These are phyloP conservation scores for Austrolebias charrua DNA, from an alignment of 2,797 vertebrate species.

Conservation along the genomic window DNA sequence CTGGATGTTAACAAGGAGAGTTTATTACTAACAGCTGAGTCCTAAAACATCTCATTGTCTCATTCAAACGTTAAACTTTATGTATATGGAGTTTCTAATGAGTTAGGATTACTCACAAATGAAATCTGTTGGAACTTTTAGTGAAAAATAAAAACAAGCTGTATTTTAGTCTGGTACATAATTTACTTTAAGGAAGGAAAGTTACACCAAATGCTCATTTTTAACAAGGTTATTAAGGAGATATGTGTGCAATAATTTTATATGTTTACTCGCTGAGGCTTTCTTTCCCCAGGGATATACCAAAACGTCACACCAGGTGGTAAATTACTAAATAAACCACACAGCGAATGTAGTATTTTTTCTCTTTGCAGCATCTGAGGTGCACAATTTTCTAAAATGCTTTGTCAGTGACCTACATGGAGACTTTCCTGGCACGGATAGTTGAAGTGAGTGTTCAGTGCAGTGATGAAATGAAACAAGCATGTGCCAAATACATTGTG, in stretches of 20 bases:
- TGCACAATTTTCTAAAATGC: conserved; percentile 4
- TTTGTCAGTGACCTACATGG: conserved; percentile 26
- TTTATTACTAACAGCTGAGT: conserved; percentile 56
- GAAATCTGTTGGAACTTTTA: conserved; percentile 25
- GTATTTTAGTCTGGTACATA: conserved; percentile 21
- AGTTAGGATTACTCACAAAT: conserved; percentile 19
- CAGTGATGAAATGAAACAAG: conserved; percentile 24
- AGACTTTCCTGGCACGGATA: conserved; percentile 14
- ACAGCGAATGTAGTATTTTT: neutral
- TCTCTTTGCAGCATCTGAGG: neutral
- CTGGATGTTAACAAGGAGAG: conserved; percentile 48
- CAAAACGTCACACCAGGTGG: neutral
- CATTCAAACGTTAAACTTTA: conserved; percentile 40
- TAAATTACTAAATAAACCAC: too few relatives aligned
- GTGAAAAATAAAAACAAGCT: conserved; percentile 12
- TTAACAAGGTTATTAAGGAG: neutral
- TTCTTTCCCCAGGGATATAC: neutral
- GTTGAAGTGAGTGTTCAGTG: conserved; percentile 23
- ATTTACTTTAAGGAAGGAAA: conserved; percentile 15
- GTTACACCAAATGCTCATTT: conserved; percentile 10
- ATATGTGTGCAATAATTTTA: conserved; percentile 3
- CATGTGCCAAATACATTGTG: conserved; percentile 11
- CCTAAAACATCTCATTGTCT: conserved; percentile 50
- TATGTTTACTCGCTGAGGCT: neutral
- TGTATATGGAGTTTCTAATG: conserved; percentile 33